Base-by-base conservation (phyloP, 2,888 invertebrate genomes). In the Drosophila fungiperda region DNA sequence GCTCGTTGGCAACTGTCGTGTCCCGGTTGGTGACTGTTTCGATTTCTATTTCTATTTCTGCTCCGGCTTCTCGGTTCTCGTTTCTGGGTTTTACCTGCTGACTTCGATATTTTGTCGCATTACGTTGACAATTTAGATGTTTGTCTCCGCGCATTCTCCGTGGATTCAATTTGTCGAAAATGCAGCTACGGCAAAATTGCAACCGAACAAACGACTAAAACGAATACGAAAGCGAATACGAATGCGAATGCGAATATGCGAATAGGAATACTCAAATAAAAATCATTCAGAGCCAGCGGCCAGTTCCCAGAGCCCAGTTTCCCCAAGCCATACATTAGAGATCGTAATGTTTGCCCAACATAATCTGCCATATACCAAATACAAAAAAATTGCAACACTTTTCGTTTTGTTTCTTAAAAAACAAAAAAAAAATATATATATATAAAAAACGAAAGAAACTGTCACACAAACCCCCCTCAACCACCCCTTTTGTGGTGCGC, bases 71-170 rank as follows among this genome's bases (percentile, higher is more conserved):
- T 66, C 64, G 67, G 70, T 69, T 5, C 26, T 5, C 26, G 26
- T 26, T 35, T 49, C 64, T 66, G 66, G 67, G 71, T 68, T 29
- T 67, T 70, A 68, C 68, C 82, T 83, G 87, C 87, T 87, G 89
- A 90, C 87, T 90, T 87, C 85, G 80, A 87, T 87, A 87, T 87
- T 90, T 89, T 87, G 89, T 90, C 87, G 87, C 87, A 90, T 87
- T 87, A 87, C 87, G 82, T 84, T 84, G 87, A 90, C 90, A 90
- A 87, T 87, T 87, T 87, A 87, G 87, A 90, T 90, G 87, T 87
- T 87, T 87, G 89, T 90, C 87, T 80, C 71, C 61, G 83, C 90
- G 72, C 88, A 78, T 85, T 84, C 71, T 87, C 76, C 73, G 74
- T 55, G 80, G 76, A 89, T 85, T 88, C 89, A 86, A 87, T 89